phyloP scores from a whole-genome alignment of 2,113 vertebrate species.

The Octodon degus region DNA sequence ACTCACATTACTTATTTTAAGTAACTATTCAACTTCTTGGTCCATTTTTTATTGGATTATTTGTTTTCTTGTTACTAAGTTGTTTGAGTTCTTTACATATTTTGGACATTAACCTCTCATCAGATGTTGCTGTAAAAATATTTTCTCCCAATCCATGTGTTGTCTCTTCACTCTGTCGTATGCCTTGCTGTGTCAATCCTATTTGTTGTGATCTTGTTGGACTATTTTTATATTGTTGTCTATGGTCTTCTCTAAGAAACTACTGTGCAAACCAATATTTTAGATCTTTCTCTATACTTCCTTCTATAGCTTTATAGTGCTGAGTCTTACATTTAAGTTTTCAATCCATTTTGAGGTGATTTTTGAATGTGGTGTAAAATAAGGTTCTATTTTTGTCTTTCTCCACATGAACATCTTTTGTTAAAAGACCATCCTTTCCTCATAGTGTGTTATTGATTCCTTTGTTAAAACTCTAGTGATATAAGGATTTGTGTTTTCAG shows the following conservation, averaged over 20 bases:
- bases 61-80: background rate
- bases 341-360: background rate
- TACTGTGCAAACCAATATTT: background rate
- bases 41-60: background rate
- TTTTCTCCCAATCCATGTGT: background rate
- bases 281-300: background rate
- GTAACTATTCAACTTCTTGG: background rate
- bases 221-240: background rate
- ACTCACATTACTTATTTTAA: background rate
- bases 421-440: background rate
- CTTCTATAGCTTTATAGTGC: background rate
- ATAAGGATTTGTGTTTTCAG: background rate
- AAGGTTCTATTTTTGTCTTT: background rate
- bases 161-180: background rate
- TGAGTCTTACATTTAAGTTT: background rate
- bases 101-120: background rate
- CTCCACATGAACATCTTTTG: background rate
- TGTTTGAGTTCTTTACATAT: background rate
- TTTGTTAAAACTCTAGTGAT: background rate
- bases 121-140: background rate
- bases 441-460: background rate
- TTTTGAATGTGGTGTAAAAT: background rate
- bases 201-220: background rate
- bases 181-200: background rate
- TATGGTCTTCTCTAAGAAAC: background rate